Evolutionary conservation across 1,140 invertebrate genomes (phyloP), one percentile per base, ranked within the genome.

Genomic region (Drosophila repletoides): DNA sequence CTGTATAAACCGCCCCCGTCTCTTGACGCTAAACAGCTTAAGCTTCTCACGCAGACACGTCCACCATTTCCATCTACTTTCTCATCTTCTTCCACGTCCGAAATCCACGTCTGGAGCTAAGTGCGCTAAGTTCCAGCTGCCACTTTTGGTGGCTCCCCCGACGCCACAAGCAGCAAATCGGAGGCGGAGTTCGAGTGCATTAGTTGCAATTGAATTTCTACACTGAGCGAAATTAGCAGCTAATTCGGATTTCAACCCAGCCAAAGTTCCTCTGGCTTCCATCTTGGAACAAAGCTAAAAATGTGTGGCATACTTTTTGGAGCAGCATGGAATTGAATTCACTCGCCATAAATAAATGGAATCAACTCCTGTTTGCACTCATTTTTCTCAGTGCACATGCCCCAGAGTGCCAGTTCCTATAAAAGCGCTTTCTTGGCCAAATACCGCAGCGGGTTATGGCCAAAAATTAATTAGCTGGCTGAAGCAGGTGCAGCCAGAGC

Each of bases 161-260:
- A 34, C 9, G 12, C 6, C 10, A 3, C 19, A 0, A 12, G 14
- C 28, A 17, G 5, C 58, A 5, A 5, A 10, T 22, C 19, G 19
- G 1, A 17, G 9, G 15, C 29, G 33, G n/a, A 19, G 7, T 63
- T 84, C 58, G 56, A 74, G 70, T 74, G 79, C 79, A 77, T 79
- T 77, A 84, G 70, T 59, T 84, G 71, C 79, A 84, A 83, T 84
- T 84, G 74, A 84, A 84, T 84, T 86, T 79, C 48, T 84, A 64
- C 79, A 65, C 40, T 75, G 7, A 14, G 58, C 51, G 38, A n/a
- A n/a, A n/a, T n/a, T n/a, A n/a, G n/a, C n/a, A n/a, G n/a, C n/a
- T n/a, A n/a, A n/a, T n/a, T n/a, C n/a, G n/a, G n/a, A n/a, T n/a
- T n/a, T n/a, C n/a, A n/a, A n/a, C n/a, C n/a, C n/a, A n/a, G n/a